Evolutionary conservation across 2,797 vertebrate species (phyloP).

Genomic region (Spheniscus humboldti): DNA sequence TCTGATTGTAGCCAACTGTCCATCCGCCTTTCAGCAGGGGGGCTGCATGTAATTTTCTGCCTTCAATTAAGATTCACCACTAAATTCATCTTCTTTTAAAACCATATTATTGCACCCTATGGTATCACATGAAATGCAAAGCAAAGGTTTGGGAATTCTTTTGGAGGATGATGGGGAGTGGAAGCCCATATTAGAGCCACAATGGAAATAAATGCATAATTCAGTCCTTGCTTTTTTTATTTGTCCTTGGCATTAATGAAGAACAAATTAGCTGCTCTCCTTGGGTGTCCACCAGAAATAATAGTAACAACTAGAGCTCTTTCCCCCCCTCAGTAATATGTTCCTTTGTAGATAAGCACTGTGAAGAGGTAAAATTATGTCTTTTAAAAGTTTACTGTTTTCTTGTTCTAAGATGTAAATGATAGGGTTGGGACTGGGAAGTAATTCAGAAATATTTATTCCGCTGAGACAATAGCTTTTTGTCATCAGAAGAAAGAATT

Average conservation of each 20-base stretch:
- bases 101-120: constrained; percentile 50
- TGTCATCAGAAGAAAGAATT: constrained; percentile 73
- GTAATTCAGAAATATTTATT: constrained; percentile 76
- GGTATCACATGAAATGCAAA: constrained; percentile 63
- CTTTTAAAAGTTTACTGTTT: constrained; percentile 79
- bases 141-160: constrained; percentile 63
- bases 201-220: constrained; percentile 75
- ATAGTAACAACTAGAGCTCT: constrained; percentile 72
- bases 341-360: constrained; percentile 85
- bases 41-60: constrained; percentile 58
- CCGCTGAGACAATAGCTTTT: constrained; percentile 71
- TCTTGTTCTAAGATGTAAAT: constrained; percentile 76
- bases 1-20: constrained; percentile 30
- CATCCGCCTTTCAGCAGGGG: constrained; percentile 41
- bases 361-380: constrained; percentile 79
- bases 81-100: constrained; percentile 60
- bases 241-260: constrained; percentile 83
- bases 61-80: constrained; percentile 61
- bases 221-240: constrained; percentile 67
- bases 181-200: constrained; percentile 59
- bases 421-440: constrained; percentile 73
- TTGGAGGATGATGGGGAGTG: constrained; percentile 59
- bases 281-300: constrained; percentile 81
- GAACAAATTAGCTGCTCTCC: constrained; percentile 81
- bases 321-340: constrained; percentile 73